A percentile compares a stretch with the other conserved stretches of the same genome.
phyloP scores from a whole-genome alignment of 1,140 invertebrate genomes.

The Sarcophaga peregrina region DNA sequence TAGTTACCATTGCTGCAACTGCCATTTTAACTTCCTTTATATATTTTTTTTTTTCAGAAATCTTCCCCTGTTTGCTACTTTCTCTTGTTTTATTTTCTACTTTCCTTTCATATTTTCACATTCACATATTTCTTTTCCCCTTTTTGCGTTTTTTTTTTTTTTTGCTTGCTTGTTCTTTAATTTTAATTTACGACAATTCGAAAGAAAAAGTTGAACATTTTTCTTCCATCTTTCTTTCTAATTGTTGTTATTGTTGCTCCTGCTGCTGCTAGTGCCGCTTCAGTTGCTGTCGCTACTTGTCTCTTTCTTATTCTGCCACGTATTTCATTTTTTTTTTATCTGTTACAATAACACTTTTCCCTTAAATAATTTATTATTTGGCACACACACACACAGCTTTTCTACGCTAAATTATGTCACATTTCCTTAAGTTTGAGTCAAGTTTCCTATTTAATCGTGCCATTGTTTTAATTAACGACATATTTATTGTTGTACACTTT shows the following conservation, averaged over 20 bases:
- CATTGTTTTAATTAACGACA: conserved; percentile 39
- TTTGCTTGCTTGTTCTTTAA: background rate
- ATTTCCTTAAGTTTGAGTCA: conserved; percentile 37
- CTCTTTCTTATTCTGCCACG: too few species aligned
- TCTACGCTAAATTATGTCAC: conserved; percentile 40
- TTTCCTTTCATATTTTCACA: background rate
- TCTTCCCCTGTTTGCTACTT: background rate
- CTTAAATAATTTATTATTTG: conserved; percentile 38
- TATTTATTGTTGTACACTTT: conserved; percentile 4
- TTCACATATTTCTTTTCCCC: background rate
- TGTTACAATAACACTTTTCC: conserved; percentile 21
- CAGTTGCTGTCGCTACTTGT: too few species aligned
- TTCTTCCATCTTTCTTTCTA: background rate
- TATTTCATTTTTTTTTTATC: background rate
- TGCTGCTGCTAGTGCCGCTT: too few species aligned
- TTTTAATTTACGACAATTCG: conserved; percentile 33
- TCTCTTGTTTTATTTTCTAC: background rate
- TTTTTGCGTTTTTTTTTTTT: conserved; percentile 5
- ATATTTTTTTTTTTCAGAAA: too few species aligned
- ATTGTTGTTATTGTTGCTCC: too few species aligned
- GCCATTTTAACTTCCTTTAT: background rate
- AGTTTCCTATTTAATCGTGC: conserved; percentile 36
- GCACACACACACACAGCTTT: conserved; percentile 20
- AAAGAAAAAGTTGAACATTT: conserved; percentile 23
- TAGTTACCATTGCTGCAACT: background rate